These are phyloP conservation scores for Pseudois nayaur DNA, from an alignment of 2,113 vertebrate species.

Conservation along the genomic window DNA sequence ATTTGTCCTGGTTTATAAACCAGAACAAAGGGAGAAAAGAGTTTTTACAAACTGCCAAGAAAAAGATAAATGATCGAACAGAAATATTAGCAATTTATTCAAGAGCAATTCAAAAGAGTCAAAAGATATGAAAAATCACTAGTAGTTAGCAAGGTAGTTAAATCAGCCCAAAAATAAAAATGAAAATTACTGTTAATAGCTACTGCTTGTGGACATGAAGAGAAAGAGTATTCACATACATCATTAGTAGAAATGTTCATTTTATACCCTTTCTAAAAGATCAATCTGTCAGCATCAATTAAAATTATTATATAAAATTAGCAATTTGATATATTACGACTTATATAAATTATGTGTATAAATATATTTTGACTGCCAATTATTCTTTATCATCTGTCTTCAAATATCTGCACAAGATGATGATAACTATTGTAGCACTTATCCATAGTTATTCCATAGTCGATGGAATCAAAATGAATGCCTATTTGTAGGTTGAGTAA, in stretches of 20 bases:
- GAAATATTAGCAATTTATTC: neutral
- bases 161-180: neutral
- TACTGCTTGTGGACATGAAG: neutral
- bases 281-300: neutral
- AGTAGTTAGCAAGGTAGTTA: neutral
- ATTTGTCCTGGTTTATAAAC: neutral
- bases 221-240: neutral
- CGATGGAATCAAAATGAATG: neutral
- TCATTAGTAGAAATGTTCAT: neutral
- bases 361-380: neutral
- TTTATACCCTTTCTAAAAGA: neutral
- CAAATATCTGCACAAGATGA: neutral
- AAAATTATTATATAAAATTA: neutral
- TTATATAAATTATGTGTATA: neutral
- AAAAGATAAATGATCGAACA: neutral
- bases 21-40: neutral
- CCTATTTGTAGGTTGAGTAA: neutral
- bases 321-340: neutral
- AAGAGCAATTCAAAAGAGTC: neutral
- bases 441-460: neutral
- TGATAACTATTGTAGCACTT: neutral
- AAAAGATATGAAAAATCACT: neutral
- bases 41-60: neutral
- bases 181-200: neutral
- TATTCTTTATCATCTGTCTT: neutral